Evolutionary conservation across 2,113 vertebrate genomes (phyloP), one percentile per base, ranked within the genome.

Genomic region (Pithys albifrons): DNA sequence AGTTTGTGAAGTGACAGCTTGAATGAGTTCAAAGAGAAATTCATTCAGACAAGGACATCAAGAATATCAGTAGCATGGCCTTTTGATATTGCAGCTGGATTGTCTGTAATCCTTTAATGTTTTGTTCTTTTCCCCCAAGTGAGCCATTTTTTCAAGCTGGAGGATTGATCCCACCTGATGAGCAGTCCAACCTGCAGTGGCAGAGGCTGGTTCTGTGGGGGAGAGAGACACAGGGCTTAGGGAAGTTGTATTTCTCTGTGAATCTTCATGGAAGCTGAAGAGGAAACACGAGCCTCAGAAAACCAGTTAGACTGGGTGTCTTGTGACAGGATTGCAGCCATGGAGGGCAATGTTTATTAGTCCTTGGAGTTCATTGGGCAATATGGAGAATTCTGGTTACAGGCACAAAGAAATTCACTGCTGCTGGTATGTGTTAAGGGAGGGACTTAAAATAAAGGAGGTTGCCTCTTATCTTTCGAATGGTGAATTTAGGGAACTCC

Each of bases 21-120:
- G 49, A 93, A 62, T 59, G 88, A 64, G 61, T 91, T 94, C 73
- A 95, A 91, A 96, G 80, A 59, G 41, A 91, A 93, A 71, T 72
- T 59, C 35, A 28, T 88, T 95, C 74, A 80, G 35, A 28, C 39
- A 76, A 31, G 41, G 85, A 7, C 33, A 66, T 75, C 70, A 94
- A 64, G 65, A 79, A 29, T 74, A 83, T 66, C 57, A 75, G 28
- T 31, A 49, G 18, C 5, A 1, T 23, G 7, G 2, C 37, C 75
- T 54, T 71, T 84, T 61, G 76, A 78, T 86, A 59, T 61, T 67
- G 51, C n/a, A 79, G 16, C 57, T 75, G 94, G 39, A 59, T 79
- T 89, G 69, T 66, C 62, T 88, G 31, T 78, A 81, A 43, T 74
- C 72, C 74, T 94, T 82, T 75, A 52, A 45, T 74, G 46, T 52